Conservation (phyloP, 2,797 vertebrate genomes). For the Cyclura pinguis region DNA sequence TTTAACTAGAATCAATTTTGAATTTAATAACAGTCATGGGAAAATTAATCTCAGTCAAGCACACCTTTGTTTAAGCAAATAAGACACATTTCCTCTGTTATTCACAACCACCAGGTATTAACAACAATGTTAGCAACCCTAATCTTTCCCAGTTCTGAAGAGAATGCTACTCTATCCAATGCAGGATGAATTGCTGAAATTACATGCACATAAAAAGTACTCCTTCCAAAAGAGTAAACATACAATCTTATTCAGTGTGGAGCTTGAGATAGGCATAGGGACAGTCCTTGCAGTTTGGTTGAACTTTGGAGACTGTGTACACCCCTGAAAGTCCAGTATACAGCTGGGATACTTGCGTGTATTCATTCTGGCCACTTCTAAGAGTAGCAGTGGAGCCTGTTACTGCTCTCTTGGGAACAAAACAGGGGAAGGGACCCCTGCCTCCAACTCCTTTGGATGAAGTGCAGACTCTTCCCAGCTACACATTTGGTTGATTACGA, state of each 20-base stretch:
- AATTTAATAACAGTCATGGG: background rate
- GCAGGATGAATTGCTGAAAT: background rate
- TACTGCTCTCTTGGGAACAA: background rate
- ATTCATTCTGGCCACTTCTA: background rate
- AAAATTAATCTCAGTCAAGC: background rate
- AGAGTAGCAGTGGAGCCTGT: background rate
- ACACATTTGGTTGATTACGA: background rate
- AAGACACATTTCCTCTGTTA: background rate
- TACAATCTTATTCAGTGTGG: background rate
- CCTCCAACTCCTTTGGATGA: background rate
- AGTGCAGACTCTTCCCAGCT: background rate
- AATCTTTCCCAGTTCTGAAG: background rate
- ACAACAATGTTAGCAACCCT: no score
- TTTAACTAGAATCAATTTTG: background rate
- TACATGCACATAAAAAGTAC: background rate
- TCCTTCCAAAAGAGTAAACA: background rate
- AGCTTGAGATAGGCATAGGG: background rate
- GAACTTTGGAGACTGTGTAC: background rate
- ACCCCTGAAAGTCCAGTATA: background rate
- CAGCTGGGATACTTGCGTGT: no score
- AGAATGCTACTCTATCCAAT: background rate
- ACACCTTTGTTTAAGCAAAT: background rate
- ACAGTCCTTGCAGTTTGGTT: no score
- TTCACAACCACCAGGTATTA: background rate
- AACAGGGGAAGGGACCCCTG: background rate